A percentile compares a stretch with the other conserved stretches of the same genome.
Conservation (phyloP, 2,888 invertebrate species). For the Sussaba pulchella region DNA sequence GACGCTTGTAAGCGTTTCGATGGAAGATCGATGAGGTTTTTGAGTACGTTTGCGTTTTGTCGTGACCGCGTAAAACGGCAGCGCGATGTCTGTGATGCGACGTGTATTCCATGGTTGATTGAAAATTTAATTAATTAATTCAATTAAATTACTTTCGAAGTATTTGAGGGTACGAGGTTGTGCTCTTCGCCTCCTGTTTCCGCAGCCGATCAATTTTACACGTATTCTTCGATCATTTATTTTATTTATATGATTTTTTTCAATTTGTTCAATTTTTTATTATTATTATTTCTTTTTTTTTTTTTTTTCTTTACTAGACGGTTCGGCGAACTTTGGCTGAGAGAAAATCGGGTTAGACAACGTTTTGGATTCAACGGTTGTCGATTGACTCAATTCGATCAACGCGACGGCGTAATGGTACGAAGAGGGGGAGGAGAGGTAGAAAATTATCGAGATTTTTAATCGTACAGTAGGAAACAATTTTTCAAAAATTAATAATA, state of each 20-base stretch:
- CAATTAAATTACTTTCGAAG: conserved; percentile 48
- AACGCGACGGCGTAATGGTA: conserved; percentile 24
- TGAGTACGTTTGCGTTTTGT: conserved; percentile 51
- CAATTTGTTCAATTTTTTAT: background rate
- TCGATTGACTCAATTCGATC: too few relatives aligned
- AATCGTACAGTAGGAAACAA: conserved; percentile 42
- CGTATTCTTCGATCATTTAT: too few relatives aligned
- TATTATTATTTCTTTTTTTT: background rate
- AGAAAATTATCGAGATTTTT: conserved; percentile 14
- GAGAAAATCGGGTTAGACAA: conserved; percentile 20
- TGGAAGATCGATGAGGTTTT: conserved; percentile 56
- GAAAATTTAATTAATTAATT: conserved; percentile 53
- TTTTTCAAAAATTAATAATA: conserved; percentile 35
- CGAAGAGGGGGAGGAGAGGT: background rate
- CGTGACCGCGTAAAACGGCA: conserved; percentile 38
- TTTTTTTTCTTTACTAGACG: conserved; percentile 31
- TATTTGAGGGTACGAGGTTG: conserved; percentile 32
- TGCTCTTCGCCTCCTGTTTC: conserved; percentile 33
- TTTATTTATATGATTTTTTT: too few relatives aligned
- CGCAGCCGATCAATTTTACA: conserved; percentile 5
- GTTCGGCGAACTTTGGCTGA: conserved; percentile 32
- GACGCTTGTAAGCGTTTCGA: conserved; percentile 55
- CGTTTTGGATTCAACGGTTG: background rate
- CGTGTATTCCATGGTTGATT: conserved; percentile 55
- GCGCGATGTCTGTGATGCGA: conserved; percentile 63